Evolutionary conservation across 2,888 invertebrate genomes (phyloP).

Genomic region (Muscina levida): DNA sequence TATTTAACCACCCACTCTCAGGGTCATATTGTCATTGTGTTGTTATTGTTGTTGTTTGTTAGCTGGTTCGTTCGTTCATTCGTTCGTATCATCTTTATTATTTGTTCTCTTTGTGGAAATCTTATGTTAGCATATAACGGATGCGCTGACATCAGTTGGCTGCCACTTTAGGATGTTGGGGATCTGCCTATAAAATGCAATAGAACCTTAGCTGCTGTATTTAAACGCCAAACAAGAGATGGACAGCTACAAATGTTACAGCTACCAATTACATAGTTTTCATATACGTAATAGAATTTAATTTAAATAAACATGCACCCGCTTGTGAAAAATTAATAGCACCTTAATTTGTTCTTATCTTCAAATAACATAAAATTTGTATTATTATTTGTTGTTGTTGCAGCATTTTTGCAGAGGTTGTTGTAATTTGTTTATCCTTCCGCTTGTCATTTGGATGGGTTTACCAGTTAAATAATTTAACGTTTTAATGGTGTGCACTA

Average conservation of each 20-base stretch:
- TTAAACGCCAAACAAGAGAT: background rate
- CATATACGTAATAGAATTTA: background rate
- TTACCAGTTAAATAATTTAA: no score
- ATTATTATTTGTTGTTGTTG: no score
- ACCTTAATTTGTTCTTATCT: no score
- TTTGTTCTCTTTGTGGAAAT: background rate
- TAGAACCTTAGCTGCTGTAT: background rate
- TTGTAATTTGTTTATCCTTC: no score
- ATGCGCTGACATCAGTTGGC: slow-evolving; percentile 36
- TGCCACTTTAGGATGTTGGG: slow-evolving; percentile 26
- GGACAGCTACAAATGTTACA: slow-evolving; percentile 26
- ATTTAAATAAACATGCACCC: background rate
- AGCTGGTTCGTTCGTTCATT: background rate
- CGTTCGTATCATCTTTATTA: background rate
- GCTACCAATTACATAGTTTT: slow-evolving; percentile 14
- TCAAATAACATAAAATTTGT: no score
- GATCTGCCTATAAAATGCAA: background rate
- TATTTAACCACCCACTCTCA: slow-evolving; percentile 58
- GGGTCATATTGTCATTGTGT: slow-evolving; percentile 42
- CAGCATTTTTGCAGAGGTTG: no score
- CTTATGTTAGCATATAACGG: slow-evolving; percentile 10
- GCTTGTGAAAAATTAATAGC: no score
- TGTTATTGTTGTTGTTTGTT: background rate
- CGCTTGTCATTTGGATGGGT: no score
- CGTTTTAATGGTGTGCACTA: no score